phyloP scores from a whole-genome alignment of 1,140 invertebrate species.

The Cardiocondyla obscurior region DNA sequence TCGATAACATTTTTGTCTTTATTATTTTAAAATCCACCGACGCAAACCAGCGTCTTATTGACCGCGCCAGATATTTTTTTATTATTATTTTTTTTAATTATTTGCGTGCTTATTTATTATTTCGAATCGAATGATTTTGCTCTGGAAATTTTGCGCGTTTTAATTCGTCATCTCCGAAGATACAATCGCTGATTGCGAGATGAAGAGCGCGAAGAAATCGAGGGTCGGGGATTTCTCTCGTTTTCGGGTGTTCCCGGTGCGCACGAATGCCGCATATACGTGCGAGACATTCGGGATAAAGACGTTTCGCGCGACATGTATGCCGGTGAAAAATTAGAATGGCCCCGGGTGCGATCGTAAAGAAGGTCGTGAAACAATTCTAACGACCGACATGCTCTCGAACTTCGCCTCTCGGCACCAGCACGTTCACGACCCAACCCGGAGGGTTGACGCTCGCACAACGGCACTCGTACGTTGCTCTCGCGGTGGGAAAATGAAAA shows the following conservation, averaged over 20 bases:
- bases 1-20: slow-evolving; percentile 6
- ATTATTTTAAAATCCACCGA: slow-evolving; percentile 27
- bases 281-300: slow-evolving; percentile 13
- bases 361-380: slow-evolving; percentile 52
- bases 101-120: slow-evolving; percentile 21
- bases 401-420: slow-evolving; percentile 14
- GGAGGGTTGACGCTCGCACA: slow-evolving; percentile 38
- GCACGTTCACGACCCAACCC: slow-evolving; percentile 59
- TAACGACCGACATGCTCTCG: slow-evolving; percentile 24
- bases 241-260: not conserved
- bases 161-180: no score
- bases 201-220: not conserved
- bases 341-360: slow-evolving; percentile 1
- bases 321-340: slow-evolving; percentile 31
- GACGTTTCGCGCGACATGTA: slow-evolving; percentile 19
- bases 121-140: not conserved
- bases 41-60: slow-evolving; percentile 17
- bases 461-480: not conserved
- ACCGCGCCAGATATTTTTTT: no score
- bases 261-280: not conserved
- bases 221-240: not conserved
- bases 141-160: no score
- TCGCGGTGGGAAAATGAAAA: slow-evolving; percentile 38
- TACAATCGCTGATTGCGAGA: no score
- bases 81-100: no score